Base-by-base conservation (phyloP, 2,797 vertebrate genomes). In the Darevskia mixta region DNA sequence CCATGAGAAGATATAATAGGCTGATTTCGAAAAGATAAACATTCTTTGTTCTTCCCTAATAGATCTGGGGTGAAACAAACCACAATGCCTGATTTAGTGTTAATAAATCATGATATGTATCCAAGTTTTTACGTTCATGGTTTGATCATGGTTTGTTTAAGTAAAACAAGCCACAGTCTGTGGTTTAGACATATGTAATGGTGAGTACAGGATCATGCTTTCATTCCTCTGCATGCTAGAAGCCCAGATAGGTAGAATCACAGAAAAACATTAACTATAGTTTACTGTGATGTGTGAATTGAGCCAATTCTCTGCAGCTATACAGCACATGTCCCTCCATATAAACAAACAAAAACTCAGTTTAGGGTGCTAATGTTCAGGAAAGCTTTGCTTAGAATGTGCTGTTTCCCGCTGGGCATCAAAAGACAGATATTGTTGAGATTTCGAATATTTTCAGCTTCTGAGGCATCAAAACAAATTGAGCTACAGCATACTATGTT, bases 381-480 rank as follows among this genome's bases (percentile, higher is more conserved):
- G 38, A 41, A 29, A 58, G 27, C 23, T 35, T 43, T n/a, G 80
- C 61, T 69, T 29, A 27, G 2, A n/a, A n/a, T 38, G 17, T 0
- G 9, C 67, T 32, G 32, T 92, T 72, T 77, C 58, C 86, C 90
- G 67, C 86, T 75, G 82, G 72, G 67, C 86, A 0, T 11, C 32
- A n/a, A 66, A 66, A 41, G 35, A 84, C 58, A 85, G 85, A 75
- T 38, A 64, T 11, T 11, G 58, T 66, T 81, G 29, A n/a, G n/a
- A 79, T 83, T 32, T 29, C 75, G 83, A 89, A 11, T 38, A 45
- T 20, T 78, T 35, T 66, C 0, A 0, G 41, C 76, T 85, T 25
- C 1, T 64, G 82, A 64, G 64, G 49, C 3, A 66, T 69, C 32
- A 67, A 83, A 89, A 82, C 81, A 92, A 83, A 87, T 78, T 87